Conservation (phyloP, 2,797 vertebrate genomes). For the Sparus aurata region DNA sequence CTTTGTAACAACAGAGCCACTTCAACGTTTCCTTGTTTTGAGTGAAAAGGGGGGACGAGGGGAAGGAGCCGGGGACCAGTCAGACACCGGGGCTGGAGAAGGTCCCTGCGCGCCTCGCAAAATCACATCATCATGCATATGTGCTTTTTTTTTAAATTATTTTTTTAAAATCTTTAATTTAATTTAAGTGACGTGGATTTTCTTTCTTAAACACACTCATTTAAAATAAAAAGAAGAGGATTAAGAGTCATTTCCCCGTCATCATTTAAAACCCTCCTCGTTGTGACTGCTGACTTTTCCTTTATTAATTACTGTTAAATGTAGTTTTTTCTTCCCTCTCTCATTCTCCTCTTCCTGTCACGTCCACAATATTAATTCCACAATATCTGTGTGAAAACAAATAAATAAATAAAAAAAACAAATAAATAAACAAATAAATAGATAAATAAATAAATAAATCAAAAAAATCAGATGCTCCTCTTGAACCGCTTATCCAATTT, state of each 20-base stretch:
- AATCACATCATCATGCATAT: constrained; percentile 3
- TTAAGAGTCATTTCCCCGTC: background rate
- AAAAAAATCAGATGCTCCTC: constrained; percentile 5
- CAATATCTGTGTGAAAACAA: background rate
- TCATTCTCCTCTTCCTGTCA: background rate
- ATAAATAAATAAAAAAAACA: background rate
- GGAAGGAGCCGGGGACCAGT: constrained; percentile 41
- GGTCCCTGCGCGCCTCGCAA: constrained; percentile 19
- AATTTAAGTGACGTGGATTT: constrained; percentile 3
- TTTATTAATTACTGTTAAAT: too few species aligned
- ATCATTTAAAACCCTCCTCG: background rate
- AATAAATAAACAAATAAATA: background rate
- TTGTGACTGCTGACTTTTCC: background rate
- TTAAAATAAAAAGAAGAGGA: background rate
- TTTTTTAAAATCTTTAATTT: constrained; percentile 2
- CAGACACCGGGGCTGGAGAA: constrained; percentile 30
- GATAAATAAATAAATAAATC: background rate
- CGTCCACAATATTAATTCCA: background rate
- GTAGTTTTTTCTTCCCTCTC: too few species aligned
- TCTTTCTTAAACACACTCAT: background rate
- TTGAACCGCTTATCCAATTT: constrained; percentile 58
- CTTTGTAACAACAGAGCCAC: constrained; percentile 74
- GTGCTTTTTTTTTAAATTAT: too few species aligned
- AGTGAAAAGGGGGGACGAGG: constrained; percentile 54
- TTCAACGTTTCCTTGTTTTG: constrained; percentile 70